Evolutionary conservation across 1,140 invertebrate species (phyloP).

Genomic region (Tetramorium alpestre): DNA sequence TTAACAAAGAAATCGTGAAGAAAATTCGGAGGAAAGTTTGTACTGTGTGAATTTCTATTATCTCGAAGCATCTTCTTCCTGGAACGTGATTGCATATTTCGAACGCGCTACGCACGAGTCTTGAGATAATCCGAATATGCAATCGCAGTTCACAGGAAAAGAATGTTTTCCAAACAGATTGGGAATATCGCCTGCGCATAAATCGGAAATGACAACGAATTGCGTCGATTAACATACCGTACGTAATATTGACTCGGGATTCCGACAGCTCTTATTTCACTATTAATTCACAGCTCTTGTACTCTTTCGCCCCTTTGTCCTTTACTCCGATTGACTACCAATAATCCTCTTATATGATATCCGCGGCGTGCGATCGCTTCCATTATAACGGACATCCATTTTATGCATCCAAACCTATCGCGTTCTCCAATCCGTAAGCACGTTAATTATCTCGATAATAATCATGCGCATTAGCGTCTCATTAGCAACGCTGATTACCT

Average conservation of each 20-base stretch:
- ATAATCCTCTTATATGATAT: neutral
- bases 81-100: conserved; percentile 1
- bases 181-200: neutral
- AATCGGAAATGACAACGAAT: neutral
- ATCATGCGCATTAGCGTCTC: neutral
- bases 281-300: neutral
- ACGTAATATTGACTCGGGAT: neutral
- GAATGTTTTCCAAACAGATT: neutral
- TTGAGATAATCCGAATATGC: neutral
- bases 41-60: neutral
- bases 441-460: conserved; percentile 32
- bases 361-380: neutral
- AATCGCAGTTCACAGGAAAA: neutral
- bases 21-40: neutral
- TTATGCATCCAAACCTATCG: neutral
- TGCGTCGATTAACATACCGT: neutral
- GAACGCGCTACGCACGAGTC: neutral
- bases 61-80: neutral
- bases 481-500: neutral
- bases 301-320: neutral
- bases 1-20: neutral
- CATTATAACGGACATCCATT: neutral
- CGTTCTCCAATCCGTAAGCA: neutral
- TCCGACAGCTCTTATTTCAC: neutral
- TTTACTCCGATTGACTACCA: neutral